phyloP scores from a whole-genome alignment of 1,140 invertebrate species.

The Piezodorus guildinii region DNA sequence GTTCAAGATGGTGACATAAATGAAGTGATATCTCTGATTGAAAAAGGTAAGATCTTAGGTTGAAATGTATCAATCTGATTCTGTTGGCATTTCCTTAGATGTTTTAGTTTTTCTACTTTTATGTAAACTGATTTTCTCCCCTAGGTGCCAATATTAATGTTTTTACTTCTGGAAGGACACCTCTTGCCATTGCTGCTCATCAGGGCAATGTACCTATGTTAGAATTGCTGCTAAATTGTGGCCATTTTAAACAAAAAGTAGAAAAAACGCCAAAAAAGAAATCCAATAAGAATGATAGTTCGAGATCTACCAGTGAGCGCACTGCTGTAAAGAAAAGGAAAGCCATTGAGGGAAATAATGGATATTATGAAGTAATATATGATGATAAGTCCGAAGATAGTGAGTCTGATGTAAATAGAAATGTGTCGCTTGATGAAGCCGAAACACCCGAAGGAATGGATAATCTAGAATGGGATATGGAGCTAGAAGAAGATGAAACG shows the following conservation, averaged over 20 bases:
- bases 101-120: constrained; percentile 1
- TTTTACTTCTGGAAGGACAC: constrained; percentile 12
- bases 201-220: constrained; percentile 15
- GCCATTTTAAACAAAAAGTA: not conserved
- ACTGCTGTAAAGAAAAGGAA: constrained; percentile 2
- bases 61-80: not conserved
- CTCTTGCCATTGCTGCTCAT: constrained; percentile 13
- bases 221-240: constrained; percentile 7
- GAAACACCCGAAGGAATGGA: constrained; percentile 48
- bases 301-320: not conserved
- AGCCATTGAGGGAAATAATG: constrained; percentile 27
- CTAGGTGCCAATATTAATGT: constrained; percentile 17
- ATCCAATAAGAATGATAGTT: not conserved
- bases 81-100: not conserved
- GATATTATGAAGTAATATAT: constrained; percentile 36
- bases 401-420: constrained; percentile 25
- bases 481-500: constrained; percentile 32
- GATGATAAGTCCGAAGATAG: constrained; percentile 32
- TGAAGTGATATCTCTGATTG: constrained; percentile 10
- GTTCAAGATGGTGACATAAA: constrained; percentile 8
- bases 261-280: not conserved
- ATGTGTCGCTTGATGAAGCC: constrained; percentile 32
- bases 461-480: constrained; percentile 44
- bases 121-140: not conserved
- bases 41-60: constrained; percentile 12